Base-by-base conservation (phyloP, 2,797 vertebrate species). In the Paguma larvata region DNA sequence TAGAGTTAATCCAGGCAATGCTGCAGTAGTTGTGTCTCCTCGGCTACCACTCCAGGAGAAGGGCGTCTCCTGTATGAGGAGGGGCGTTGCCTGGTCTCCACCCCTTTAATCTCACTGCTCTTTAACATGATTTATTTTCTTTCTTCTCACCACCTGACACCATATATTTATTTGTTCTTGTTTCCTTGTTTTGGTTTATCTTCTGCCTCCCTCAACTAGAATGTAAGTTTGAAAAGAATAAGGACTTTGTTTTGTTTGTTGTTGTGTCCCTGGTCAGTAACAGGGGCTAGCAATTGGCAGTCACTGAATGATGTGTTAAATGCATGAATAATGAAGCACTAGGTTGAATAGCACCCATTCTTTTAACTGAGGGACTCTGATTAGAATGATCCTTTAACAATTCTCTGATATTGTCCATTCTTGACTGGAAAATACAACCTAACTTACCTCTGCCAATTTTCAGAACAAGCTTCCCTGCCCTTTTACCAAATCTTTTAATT, bases 121-220 rank as follows among this genome's bases (percentile, higher is more conserved):
- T 87, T 94, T 65, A 91, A 56, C 8, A 3, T 59, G 8, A 65
- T 91, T 72, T 78, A n/a, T 93, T 96, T 91, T 84, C 63, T 95
- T 84, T 85, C 51, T 68, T 79, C 32, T 77, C 0, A 65, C 7
- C 13, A 86, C 38, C 18, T 85, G 14, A 77, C 15, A 85, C 56
- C 34, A 9, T 77, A 9, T 44, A 19, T 70, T 95, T 77, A 65
- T 62, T 83, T 75, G 18, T 97, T 80, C 5, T 68, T 65, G 0
- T 77, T 5, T 56, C 4, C 3, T 87, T 92, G 18, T 27, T 94
- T 72, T 92, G 86, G 16, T 77, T 21, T 87, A 63, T 59, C 86
- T 30, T 38, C 23, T 86, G 6, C n/a, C 34, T 88, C 5, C 4
- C 18, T 7, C 41, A 68, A n/a, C 27, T 70, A 83, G 32, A 83